Conservation (phyloP, 2,888 invertebrate species). For the Pteria penguin region DNA sequence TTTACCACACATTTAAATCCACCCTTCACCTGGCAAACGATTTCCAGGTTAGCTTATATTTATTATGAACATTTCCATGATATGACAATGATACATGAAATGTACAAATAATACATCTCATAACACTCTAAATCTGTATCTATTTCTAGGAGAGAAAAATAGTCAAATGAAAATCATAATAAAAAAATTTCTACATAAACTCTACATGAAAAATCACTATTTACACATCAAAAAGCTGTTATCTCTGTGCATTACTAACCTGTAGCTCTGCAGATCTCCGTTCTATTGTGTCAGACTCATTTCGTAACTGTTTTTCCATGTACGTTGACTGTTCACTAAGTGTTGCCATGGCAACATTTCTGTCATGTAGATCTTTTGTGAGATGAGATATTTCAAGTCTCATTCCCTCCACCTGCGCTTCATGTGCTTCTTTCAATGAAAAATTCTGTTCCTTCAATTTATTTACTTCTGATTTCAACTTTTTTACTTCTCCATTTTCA, state of each 20-base stretch:
- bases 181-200: background rate
- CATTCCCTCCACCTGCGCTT: conserved; percentile 62
- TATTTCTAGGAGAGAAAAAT: background rate
- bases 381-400: conserved; percentile 61
- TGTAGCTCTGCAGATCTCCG: conserved; percentile 67
- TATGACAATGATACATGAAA: too few species aligned
- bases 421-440: conserved; percentile 55
- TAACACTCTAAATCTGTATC: too few species aligned
- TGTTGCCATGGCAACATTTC: conserved; percentile 50
- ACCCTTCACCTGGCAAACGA: too few species aligned
- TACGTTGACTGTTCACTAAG: conserved; percentile 58
- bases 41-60: too few species aligned
- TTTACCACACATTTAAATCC: too few species aligned
- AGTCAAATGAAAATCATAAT: background rate
- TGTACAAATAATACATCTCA: too few species aligned
- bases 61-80: too few species aligned
- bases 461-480: conserved; percentile 56
- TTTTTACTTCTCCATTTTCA: conserved; percentile 55
- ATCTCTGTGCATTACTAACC: too few species aligned
- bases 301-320: conserved; percentile 62
- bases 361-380: conserved; percentile 66
- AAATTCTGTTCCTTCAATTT: conserved; percentile 55
- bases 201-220: background rate
- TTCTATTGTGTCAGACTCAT: conserved; percentile 57
- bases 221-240: too few species aligned